Base-by-base conservation (phyloP, 2,113 vertebrate genomes). In the Mormoops blainvillei region DNA sequence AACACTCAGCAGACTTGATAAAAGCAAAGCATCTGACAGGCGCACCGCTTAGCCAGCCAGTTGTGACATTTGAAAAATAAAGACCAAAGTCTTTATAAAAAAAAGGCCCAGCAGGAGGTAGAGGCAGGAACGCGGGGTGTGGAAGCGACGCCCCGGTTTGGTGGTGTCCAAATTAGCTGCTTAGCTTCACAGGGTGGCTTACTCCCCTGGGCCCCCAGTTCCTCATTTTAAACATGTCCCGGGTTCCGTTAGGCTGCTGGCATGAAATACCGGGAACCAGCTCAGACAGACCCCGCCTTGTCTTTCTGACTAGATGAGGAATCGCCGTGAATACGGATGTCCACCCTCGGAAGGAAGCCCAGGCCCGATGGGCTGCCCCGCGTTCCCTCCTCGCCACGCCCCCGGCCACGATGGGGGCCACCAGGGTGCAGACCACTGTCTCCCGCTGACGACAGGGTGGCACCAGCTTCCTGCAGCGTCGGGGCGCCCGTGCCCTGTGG, bases 391-490 rank as follows among this genome's bases (percentile, higher is more conserved):
- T 36, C 2, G 1, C 22, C 0, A 19, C 12, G 1, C 67, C 7
- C 18, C 3, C 0, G 1, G 0, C 8, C 15, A 2, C 5, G 2
- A 4, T 20, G 5, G n/a, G 38, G 4, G 4, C 0, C 41, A 15
- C 7, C 9, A 11, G 2, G 0, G 11, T 1, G 2, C 52, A 28
- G 4, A 4, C 38, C 9, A 2, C n/a, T 3, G 4, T 7, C 6
- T 9, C 41, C 45, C 6, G 1, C 41, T 0, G 28, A 2, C 3
- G 0, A 36, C 4, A 33, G n/a, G 4, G 9, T 2, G 6, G 31
- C 10, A 7, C 33, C 4, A 4, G 1, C 7, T 8, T 3, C 0
- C 11, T 10, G 0, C 11, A 18, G 28, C 13, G 3, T 3, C 5
- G 3, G 52, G 19, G 43, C 13, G 33, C 43, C 28, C 8, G 31